Evolutionary conservation across 2,888 invertebrate genomes (phyloP).

Genomic region (Lamproptera curius): DNA sequence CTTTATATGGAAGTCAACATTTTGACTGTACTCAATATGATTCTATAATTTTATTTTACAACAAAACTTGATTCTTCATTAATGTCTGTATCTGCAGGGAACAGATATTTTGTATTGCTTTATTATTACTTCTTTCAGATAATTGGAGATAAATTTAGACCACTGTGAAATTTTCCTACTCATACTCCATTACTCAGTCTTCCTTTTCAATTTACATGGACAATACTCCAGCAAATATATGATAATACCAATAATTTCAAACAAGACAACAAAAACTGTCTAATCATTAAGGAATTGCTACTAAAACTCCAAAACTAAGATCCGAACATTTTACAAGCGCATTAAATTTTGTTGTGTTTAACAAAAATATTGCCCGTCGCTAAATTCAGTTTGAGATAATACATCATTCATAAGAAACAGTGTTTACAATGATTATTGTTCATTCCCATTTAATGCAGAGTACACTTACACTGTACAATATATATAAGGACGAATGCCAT

Average conservation of each 20-base stretch:
- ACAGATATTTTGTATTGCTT: neutral
- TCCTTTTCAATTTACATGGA: slow-evolving; percentile 71
- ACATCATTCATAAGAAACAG: neutral
- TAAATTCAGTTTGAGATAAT: neutral
- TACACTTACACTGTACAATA: slow-evolving; percentile 14
- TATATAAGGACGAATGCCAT: slow-evolving; percentile 19
- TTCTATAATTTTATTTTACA: neutral
- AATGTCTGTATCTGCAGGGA: neutral
- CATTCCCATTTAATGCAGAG: neutral
- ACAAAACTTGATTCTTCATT: neutral
- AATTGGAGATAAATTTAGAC: too few relatives aligned
- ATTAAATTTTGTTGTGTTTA: neutral
- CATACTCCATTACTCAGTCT: slow-evolving; percentile 65
- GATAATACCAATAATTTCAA: neutral
- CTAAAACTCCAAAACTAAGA: neutral
- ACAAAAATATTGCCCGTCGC: neutral
- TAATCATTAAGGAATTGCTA: neutral
- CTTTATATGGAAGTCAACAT: slow-evolving; percentile 17
- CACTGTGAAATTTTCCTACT: too few relatives aligned
- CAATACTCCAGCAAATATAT: slow-evolving; percentile 28
- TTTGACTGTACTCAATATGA: neutral
- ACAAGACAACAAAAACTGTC: neutral
- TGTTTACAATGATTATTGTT: neutral
- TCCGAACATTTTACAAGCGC: neutral
- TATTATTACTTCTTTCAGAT: too few relatives aligned